Conservation (phyloP, 2,113 vertebrate species). For the Felis catus region F.catus_Fca126_mat1.0 CM031415.1:141237001-141237500, state of each 20-base stretch:
- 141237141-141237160: neutral
- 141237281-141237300: neutral
- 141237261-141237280: neutral
- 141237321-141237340: constrained; percentile 1
- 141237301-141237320: neutral
- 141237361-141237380: neutral
- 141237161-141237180: constrained; percentile 12
- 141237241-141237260: neutral
- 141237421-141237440: constrained; percentile 43
- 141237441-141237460: constrained; percentile 3
- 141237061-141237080: constrained; percentile 65
- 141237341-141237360: neutral
- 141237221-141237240: neutral
- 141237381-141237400: neutral
- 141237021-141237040: constrained; percentile 45
- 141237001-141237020: constrained; percentile 5
- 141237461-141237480: neutral
- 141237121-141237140: constrained; percentile 22
- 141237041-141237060: neutral
- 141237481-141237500: neutral
- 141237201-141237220: neutral
- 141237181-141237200: constrained; percentile 33
- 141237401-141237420: neutral
- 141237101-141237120: neutral
- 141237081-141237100: constrained; percentile 60